Percentiles rank a stretch among this genome's conserved stretches.
Conservation (phyloP, 2,113 vertebrate genomes). For the Neoarius graeffei region DNA sequence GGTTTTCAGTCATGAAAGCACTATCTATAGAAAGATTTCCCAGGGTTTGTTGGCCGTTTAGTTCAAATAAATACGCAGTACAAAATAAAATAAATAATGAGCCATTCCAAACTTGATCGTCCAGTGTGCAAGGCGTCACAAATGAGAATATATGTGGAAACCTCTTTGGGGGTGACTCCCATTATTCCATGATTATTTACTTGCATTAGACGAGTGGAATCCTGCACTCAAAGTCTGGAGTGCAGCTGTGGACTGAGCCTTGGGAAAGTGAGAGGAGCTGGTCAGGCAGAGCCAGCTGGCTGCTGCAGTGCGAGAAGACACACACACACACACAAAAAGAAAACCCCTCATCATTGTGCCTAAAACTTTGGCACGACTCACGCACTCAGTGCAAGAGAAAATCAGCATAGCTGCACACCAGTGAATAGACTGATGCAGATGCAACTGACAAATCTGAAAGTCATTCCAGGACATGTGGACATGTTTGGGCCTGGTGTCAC, state of each 20-base stretch:
- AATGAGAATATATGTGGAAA: not conserved
- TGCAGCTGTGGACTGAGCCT: conserved; percentile 39
- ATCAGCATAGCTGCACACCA: conserved; percentile 10
- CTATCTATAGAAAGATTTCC: not conserved
- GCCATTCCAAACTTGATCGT: not conserved
- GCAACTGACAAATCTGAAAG: conserved; percentile 12
- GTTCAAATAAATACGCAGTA: not conserved
- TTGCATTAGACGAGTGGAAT: conserved; percentile 21
- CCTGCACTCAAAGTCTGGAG: conserved; percentile 25
- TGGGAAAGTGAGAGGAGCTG: conserved; percentile 32
- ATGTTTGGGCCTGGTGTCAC: conserved; percentile 29
- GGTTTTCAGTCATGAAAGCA: not conserved
- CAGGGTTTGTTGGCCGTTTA: not conserved
- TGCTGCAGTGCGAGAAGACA: conserved; percentile 25
- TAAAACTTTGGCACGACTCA: not conserved
- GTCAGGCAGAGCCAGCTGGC: conserved; percentile 49
- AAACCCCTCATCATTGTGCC: not conserved
- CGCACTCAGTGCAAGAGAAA: not conserved
- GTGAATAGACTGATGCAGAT: conserved; percentile 7
- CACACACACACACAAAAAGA: conserved; percentile 8
- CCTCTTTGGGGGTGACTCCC: not conserved
- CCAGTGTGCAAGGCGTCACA: not conserved
- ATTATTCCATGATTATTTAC: conserved; percentile 2
- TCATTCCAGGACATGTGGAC: conserved; percentile 31
- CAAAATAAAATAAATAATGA: not conserved